phyloP scores from a whole-genome alignment of 2,888 invertebrate genomes.

The Hydroisotoma schaefferi region DNA sequence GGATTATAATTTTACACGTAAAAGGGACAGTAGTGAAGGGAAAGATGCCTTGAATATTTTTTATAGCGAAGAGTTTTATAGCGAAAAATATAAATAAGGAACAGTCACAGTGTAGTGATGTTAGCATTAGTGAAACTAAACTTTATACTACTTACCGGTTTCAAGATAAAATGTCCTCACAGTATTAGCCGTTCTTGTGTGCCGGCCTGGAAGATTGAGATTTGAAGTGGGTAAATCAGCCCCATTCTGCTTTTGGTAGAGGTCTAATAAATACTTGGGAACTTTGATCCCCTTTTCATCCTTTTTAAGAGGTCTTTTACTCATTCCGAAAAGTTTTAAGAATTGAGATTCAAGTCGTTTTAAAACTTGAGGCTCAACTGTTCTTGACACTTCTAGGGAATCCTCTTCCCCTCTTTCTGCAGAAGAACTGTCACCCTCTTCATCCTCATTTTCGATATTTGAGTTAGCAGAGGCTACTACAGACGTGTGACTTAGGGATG shows the following conservation, averaged over 20 bases:
- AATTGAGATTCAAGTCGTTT: constrained; percentile 47
- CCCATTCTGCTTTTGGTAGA: constrained; percentile 68
- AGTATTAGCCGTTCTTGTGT: constrained; percentile 75
- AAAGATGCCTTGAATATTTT: no score
- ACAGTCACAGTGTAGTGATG: no score
- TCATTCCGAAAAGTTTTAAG: constrained; percentile 47
- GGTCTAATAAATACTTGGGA: constrained; percentile 55
- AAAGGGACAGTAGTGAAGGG: no score
- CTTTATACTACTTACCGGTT: constrained; percentile 64
- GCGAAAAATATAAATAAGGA: no score
- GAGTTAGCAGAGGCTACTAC: not conserved
- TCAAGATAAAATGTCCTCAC: constrained; percentile 77
- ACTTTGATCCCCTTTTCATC: constrained; percentile 32
- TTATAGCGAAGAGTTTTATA: no score
- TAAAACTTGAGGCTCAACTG: constrained; percentile 45
- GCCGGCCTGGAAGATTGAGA: constrained; percentile 65
- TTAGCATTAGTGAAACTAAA: no score
- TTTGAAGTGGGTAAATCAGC: constrained; percentile 63
- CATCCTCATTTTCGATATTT: constrained; percentile 14
- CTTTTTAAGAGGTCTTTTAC: constrained; percentile 36
- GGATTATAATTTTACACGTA: no score
- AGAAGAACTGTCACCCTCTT: constrained; percentile 18
- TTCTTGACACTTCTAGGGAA: constrained; percentile 28
- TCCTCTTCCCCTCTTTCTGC: constrained; percentile 18
- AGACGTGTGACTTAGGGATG: not conserved